phyloP scores from a whole-genome alignment of 1,140 invertebrate genomes.

The Cephus cinctus region DNA sequence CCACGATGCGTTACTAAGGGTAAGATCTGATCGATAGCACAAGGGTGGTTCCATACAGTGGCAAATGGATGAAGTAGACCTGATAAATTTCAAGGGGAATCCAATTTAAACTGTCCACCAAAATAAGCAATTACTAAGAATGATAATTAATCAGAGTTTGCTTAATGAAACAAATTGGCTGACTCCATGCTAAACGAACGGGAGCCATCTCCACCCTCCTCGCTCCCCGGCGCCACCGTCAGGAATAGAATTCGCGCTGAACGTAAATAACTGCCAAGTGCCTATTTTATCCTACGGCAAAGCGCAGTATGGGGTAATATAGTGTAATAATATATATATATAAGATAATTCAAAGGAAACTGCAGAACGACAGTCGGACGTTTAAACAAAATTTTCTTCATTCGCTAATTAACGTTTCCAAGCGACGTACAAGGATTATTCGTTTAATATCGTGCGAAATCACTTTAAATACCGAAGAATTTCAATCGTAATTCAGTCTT shows the following conservation, averaged over 20 bases:
- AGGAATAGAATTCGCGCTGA: neutral
- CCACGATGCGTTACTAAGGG: neutral
- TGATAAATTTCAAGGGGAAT: neutral
- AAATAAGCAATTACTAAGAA: slow-evolving; percentile 1
- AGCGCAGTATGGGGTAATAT: neutral
- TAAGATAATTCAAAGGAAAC: neutral
- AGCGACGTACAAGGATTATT: no score
- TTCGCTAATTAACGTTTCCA: no score
- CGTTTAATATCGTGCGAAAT: no score
- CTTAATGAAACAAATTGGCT: slow-evolving; percentile 1
- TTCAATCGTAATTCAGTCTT: no score
- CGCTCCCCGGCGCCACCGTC: neutral
- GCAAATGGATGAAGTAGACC: no score
- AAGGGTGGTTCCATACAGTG: neutral
- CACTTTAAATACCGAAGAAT: no score
- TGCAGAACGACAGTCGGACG: no score
- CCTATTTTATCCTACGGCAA: neutral
- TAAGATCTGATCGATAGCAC: neutral
- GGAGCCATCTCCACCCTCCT: no score
- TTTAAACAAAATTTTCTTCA: no score
- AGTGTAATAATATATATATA: neutral
- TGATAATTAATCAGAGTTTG: slow-evolving; percentile 1
- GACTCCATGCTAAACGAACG: no score
- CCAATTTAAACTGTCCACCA: neutral
- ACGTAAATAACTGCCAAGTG: neutral